A percentile compares a stretch with the other conserved stretches of the same genome.
These are phyloP conservation scores for Mormyrops boulengeri DNA, from an alignment of 2,797 vertebrate species.

Conservation along the genomic window DNA sequence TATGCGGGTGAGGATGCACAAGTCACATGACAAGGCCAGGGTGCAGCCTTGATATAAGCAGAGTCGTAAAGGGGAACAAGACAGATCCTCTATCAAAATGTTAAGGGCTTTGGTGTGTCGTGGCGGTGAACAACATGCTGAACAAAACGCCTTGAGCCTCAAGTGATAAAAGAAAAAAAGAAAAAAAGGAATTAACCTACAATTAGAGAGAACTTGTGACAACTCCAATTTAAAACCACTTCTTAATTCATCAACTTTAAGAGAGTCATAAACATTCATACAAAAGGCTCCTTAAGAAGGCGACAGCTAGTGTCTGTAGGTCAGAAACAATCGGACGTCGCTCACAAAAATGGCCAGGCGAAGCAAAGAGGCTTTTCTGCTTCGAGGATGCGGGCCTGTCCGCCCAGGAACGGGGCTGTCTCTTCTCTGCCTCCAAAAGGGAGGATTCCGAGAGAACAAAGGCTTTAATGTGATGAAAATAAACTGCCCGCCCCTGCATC, in stretches of 20 bases:
- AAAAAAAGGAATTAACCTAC: background rate
- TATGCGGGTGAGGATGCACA: background rate
- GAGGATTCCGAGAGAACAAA: constrained; percentile 23
- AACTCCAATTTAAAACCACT: background rate
- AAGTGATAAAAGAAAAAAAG: background rate
- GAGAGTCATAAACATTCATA: background rate
- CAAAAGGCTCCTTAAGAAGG: background rate
- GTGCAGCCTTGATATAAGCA: background rate
- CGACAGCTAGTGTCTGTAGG: background rate
- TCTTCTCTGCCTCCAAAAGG: constrained; percentile 3
- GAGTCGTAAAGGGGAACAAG: background rate
- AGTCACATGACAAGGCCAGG: background rate
- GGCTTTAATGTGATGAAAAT: constrained; percentile 23
- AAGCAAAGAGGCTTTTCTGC: background rate
- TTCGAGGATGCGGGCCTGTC: background rate
- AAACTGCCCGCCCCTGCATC: constrained; percentile 19
- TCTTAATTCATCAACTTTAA: background rate
- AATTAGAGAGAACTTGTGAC: background rate
- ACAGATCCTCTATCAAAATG: background rate
- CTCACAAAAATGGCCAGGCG: background rate
- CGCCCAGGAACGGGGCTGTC: background rate
- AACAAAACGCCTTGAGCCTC: background rate
- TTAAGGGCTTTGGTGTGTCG: background rate
- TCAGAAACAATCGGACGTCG: background rate
- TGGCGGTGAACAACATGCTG: background rate